Evolutionary conservation across 2,113 vertebrate genomes (phyloP).

Genomic region (Pithys albifrons): DNA sequence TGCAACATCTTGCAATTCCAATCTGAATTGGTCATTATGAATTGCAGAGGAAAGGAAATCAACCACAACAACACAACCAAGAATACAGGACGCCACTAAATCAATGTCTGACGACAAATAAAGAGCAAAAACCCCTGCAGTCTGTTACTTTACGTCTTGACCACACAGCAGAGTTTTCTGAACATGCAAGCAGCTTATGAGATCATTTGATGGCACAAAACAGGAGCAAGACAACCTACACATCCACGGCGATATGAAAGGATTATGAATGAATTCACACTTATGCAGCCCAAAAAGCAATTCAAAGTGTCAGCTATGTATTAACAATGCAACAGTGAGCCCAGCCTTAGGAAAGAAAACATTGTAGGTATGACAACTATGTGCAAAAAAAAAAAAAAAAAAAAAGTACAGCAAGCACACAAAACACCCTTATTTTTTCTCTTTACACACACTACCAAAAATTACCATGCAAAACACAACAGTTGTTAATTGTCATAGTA

Average conservation of each 20-base stretch:
- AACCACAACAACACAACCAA: neutral
- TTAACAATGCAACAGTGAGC: neutral
- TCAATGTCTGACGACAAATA: neutral
- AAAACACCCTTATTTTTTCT: neutral
- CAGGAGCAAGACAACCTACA: neutral
- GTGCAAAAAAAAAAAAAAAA: neutral
- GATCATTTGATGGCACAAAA: neutral
- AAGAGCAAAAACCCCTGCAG: neutral
- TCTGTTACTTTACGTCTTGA: neutral
- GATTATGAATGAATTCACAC: neutral
- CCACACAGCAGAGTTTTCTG: neutral
- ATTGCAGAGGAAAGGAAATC: neutral
- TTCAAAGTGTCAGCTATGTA: neutral
- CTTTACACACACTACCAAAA: neutral
- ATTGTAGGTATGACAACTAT: neutral
- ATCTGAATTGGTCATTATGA: neutral
- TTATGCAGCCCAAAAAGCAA: neutral
- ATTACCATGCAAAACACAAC: neutral
- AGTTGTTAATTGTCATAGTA: neutral
- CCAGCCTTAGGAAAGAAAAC: neutral
- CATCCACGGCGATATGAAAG: accelerated
- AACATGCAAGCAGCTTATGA: neutral
- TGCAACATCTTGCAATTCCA: neutral
- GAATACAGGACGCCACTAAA: neutral
- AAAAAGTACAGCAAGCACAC: neutral